Conservation (phyloP, 2,797 vertebrate genomes). For the Chanos chanos region DNA sequence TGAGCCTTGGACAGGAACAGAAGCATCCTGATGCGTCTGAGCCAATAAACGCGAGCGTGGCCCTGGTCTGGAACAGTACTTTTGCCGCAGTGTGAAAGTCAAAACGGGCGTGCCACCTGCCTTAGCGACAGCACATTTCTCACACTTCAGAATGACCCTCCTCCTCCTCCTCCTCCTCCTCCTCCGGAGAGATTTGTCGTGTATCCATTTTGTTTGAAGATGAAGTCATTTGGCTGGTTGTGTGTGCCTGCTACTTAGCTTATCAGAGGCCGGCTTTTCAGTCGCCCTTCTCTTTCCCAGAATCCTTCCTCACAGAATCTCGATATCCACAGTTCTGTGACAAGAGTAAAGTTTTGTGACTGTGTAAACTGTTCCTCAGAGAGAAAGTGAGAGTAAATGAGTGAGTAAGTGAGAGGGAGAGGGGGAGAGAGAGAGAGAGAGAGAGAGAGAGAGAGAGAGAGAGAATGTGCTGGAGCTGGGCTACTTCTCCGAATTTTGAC, state of each 20-base stretch:
- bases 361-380: neutral
- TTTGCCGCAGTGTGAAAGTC: constrained; percentile 28
- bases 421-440: neutral
- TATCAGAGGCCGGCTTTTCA: constrained; percentile 1
- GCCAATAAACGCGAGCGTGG: constrained; percentile 48
- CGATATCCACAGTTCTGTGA: neutral
- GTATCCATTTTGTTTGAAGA: too few relatives aligned
- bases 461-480: too few relatives aligned
- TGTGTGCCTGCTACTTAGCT: neutral
- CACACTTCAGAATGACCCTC: too few relatives aligned
- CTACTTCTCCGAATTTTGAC: constrained; percentile 23
- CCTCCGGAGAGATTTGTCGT: constrained; percentile 4
- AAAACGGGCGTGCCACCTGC: constrained; percentile 29
- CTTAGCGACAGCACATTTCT: constrained; percentile 14
- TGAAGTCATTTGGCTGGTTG: too few relatives aligned
- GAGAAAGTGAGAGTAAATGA: neutral
- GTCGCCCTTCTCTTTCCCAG: constrained; percentile 10
- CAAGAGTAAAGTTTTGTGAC: neutral
- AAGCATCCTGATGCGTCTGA: constrained; percentile 40
- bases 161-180: neutral
- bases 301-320: constrained; percentile 1
- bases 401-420: neutral
- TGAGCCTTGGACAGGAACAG: constrained; percentile 1
- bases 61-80: constrained; percentile 17
- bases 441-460: too few relatives aligned